Evolutionary conservation across 2,113 vertebrate genomes (phyloP), one percentile per base, ranked within the genome.

Genomic region (Zapus hudsonius): DNA sequence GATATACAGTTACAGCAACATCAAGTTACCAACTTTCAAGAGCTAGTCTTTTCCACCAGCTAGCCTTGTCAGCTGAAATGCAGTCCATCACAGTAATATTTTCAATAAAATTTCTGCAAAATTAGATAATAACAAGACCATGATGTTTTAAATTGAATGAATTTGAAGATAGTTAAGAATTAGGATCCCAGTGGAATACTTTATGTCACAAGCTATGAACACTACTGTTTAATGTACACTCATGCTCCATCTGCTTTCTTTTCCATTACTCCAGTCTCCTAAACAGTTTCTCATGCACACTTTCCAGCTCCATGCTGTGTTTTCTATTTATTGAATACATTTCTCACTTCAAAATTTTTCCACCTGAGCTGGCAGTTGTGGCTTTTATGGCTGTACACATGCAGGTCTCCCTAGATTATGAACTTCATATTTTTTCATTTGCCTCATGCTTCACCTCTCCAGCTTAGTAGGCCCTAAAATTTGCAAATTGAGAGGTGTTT

Each of bases 291-390:
- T 99, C 99, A 99, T 98, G 98, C 99, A 99, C 99, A 99, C 98
- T 99, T 99, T 98, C 98, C 97, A 99, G 98, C 99, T 99, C 98
- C 99, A 99, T 99, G 99, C 99, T 99, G 99, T 98, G 99, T 99
- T 98, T 98, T 98, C 99, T 99, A 99, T 99, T 99, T 99, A 99
- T 99, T 99, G 99, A 99, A 99, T 99, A 99, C 99, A 99, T 99
- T 99, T 99, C 99, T 98, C 98, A 98, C 98, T 98, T 99, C 98
- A 98, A 98, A 98, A 99, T 99, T 99, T 99, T 99, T 99, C 99
- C 99, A 99, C 99, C 99, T 99, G 99, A 99, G 98, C 98, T 99
- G 98, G 98, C 98, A 99, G 98, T 98, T 98, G 98, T 98, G 98
- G 98, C 98, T 99, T 99, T 99, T 99, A 99, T 98, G 98, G 97